These are phyloP conservation scores for Tetheella fluctuosa DNA, from an alignment of 2,888 invertebrate genomes.

Conservation along the genomic window DNA sequence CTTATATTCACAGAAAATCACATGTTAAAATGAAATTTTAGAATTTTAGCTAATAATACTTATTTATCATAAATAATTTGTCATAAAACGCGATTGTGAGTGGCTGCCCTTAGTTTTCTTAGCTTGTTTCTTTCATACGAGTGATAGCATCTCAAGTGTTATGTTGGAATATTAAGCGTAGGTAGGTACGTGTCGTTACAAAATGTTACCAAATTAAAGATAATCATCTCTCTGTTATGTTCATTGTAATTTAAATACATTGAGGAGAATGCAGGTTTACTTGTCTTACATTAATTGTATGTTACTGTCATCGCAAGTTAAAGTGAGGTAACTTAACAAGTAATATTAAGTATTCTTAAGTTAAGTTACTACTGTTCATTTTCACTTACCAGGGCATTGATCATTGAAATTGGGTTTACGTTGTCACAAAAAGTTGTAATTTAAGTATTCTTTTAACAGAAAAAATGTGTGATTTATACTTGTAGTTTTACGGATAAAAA, in stretches of 20 bases:
- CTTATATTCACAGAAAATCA: too few relatives aligned
- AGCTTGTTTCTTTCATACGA: background rate
- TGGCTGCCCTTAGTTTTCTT: background rate
- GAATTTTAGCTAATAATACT: too few relatives aligned
- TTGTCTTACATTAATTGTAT: background rate
- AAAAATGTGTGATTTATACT: too few relatives aligned
- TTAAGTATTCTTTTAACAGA: too few relatives aligned
- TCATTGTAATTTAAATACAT: background rate
- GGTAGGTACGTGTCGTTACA: background rate
- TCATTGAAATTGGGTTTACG: too few relatives aligned
- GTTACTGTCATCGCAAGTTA: background rate
- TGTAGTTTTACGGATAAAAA: too few relatives aligned
- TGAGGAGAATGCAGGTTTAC: background rate
- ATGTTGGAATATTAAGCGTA: slow-evolving; percentile 3
- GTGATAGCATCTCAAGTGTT: slow-evolving; percentile 1
- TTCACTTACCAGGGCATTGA: too few relatives aligned
- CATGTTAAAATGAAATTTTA: too few relatives aligned
- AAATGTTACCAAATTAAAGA: slow-evolving; percentile 7
- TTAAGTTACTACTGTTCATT: too few relatives aligned
- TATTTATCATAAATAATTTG: background rate
- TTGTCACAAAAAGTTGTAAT: too few relatives aligned
- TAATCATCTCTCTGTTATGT: background rate
- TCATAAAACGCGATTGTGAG: background rate
- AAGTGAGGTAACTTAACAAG: too few relatives aligned
- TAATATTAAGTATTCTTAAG: too few relatives aligned